Percentiles rank a stretch among this genome's conserved stretches.
Evolutionary conservation across 2,888 invertebrate genomes (phyloP).

Genomic region (Gryllus longicercus): DNA sequence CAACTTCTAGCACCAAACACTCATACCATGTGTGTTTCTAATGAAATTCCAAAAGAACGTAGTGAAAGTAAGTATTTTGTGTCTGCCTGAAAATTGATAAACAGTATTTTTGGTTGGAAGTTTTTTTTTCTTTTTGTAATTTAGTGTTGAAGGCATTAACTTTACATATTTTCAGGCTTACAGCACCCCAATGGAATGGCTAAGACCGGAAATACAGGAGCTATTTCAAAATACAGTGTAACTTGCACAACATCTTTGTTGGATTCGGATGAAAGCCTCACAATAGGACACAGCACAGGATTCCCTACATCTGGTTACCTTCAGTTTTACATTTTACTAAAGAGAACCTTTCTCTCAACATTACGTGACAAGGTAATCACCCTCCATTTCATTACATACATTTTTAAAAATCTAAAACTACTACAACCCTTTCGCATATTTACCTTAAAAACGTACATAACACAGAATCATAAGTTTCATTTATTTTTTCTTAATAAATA

Average conservation of each 20-base stretch:
- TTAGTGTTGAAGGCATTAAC: no score
- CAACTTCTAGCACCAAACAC: constrained; percentile 44
- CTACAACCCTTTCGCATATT: no score
- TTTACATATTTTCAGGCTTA: constrained; percentile 24
- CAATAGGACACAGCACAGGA: constrained; percentile 51
- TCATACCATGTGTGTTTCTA: constrained; percentile 52
- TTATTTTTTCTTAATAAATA: no score
- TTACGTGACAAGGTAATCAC: constrained; percentile 61
- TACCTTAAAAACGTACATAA: no score
- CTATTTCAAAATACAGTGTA: constrained; percentile 23
- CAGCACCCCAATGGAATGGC: constrained; percentile 29
- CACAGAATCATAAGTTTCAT: no score
- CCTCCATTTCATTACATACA: not conserved
- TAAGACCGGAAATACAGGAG: constrained; percentile 21
- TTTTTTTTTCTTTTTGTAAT: not conserved
- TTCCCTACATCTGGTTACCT: constrained; percentile 79
- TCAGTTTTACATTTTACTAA: constrained; percentile 84
- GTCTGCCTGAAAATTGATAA: no score
- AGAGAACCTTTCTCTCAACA: constrained; percentile 77
- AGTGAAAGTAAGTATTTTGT: constrained; percentile 30
- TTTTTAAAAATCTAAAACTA: no score
- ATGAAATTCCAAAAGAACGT: constrained; percentile 56
- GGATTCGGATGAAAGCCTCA: constrained; percentile 70
- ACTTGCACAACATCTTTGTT: constrained; percentile 69
- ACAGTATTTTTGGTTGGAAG: not conserved